Conservation (phyloP, 2,888 invertebrate species). For the Stenolophus ochropezus region DNA sequence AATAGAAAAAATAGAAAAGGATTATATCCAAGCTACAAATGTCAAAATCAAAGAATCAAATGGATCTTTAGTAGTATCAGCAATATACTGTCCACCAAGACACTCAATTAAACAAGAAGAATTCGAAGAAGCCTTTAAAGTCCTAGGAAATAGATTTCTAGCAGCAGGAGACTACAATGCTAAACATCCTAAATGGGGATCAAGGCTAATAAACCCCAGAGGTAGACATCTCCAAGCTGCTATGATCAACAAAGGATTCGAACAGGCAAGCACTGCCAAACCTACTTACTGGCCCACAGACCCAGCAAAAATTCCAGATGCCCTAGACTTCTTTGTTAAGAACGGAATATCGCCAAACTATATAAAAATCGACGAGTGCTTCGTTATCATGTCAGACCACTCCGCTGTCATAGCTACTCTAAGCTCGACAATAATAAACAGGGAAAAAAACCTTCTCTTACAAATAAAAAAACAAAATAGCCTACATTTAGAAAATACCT, state of each 20-base stretch:
- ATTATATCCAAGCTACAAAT: constrained; percentile 42
- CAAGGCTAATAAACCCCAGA: constrained; percentile 47
- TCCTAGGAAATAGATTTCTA: constrained; percentile 52
- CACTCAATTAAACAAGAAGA: constrained; percentile 38
- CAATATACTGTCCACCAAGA: constrained; percentile 54
- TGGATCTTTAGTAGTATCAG: constrained; percentile 32
- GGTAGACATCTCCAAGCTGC: constrained; percentile 42
- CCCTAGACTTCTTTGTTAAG: constrained; percentile 62
- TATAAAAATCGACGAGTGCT: constrained; percentile 52
- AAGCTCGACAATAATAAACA: neutral
- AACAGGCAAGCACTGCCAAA: constrained; percentile 59
- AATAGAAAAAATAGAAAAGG: constrained; percentile 3
- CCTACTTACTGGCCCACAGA: constrained; percentile 63
- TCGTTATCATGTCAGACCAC: constrained; percentile 61
- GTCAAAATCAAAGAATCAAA: constrained; percentile 39
- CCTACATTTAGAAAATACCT: neutral
- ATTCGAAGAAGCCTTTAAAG: constrained; percentile 38
- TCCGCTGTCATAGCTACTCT: constrained; percentile 2
- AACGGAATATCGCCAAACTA: constrained; percentile 58
- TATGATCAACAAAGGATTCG: constrained; percentile 25
- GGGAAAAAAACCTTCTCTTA: neutral
- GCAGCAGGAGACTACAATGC: constrained; percentile 53
- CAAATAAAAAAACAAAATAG: constrained; percentile 24
- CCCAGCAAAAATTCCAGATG: constrained; percentile 60
- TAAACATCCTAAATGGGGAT: constrained; percentile 56